Percentiles rank a stretch among this genome's conserved stretches.
Evolutionary conservation across 2,113 vertebrate species (phyloP).

Genomic region (Sylvietta virens): DNA sequence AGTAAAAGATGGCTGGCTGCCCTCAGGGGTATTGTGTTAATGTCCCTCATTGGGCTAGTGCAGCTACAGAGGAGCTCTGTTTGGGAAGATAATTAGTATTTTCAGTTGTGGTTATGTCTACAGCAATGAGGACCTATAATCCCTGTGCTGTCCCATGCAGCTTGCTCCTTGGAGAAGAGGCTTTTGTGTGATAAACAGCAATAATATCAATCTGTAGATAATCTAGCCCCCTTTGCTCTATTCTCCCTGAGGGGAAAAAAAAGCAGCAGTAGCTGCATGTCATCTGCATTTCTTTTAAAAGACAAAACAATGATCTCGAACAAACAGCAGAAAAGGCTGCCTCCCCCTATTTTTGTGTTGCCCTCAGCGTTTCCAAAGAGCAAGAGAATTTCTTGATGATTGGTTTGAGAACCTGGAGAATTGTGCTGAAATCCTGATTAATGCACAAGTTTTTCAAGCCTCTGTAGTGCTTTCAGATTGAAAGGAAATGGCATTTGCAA

Average conservation of each 20-base stretch:
- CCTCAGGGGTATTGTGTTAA: neutral
- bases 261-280: neutral
- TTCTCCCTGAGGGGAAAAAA: neutral
- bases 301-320: constrained; percentile 1
- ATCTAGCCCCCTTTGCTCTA: neutral
- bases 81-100: constrained; percentile 36
- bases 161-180: neutral
- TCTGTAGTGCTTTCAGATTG: constrained; percentile 42
- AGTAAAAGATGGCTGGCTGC: neutral
- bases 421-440: constrained; percentile 36
- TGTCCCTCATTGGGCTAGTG: neutral
- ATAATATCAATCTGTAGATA: constrained; percentile 12
- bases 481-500: constrained; percentile 28
- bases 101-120: constrained; percentile 13
- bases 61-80: neutral
- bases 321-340: neutral
- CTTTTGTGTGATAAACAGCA: constrained; percentile 31
- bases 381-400: neutral
- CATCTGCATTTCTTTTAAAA: constrained; percentile 8
- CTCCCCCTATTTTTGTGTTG: neutral
- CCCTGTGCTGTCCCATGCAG: neutral
- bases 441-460: neutral
- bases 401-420: constrained; percentile 29
- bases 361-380: neutral
- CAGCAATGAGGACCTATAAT: neutral